Percentiles rank a stretch among this genome's conserved stretches.
phyloP scores from a whole-genome alignment of 92 coral and sea anemone genomes.

The Umimayanthus kanabou region DNA sequence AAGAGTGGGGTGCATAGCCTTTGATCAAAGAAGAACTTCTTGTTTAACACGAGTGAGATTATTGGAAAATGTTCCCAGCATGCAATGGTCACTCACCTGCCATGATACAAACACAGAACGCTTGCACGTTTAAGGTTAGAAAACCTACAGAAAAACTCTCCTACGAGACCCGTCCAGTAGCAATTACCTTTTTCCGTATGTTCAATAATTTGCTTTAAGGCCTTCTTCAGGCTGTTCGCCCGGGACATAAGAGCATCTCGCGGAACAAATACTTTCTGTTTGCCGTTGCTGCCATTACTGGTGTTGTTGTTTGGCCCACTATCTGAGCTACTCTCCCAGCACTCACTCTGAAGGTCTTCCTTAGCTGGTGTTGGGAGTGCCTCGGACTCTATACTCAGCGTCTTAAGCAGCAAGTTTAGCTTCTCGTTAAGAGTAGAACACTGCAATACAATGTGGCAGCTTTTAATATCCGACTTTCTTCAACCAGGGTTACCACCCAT shows the following conservation, averaged over 20 bases:
- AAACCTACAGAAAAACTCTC: no score
- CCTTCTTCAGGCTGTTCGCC: conserved; percentile 97
- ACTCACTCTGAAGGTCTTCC: conserved; percentile 61
- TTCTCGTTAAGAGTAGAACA: conserved; percentile 91
- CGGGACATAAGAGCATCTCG: conserved; percentile 97
- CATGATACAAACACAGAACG: no score
- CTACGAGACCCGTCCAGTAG: background rate
- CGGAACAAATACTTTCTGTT: conserved; percentile 90
- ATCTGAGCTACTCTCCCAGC: conserved; percentile 37
- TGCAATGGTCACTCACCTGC: no score
- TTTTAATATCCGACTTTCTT: background rate
- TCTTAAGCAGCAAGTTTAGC: conserved; percentile 79
- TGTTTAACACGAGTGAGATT: no score
- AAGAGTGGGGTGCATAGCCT: no score
- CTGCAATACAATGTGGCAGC: conserved; percentile 46
- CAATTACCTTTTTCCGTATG: conserved; percentile 89
- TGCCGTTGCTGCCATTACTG: conserved; percentile 50
- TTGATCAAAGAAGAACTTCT: no score
- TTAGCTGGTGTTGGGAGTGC: conserved; percentile 77
- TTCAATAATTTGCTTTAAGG: conserved; percentile 88
- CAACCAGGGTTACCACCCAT: no score
- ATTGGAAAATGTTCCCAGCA: no score
- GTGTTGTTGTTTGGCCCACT: conserved; percentile 49
- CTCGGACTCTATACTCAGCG: conserved; percentile 92
- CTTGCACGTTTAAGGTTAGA: no score